phyloP scores from a whole-genome alignment of 2,888 invertebrate species.

The Callosobruchus maculatus region DNA sequence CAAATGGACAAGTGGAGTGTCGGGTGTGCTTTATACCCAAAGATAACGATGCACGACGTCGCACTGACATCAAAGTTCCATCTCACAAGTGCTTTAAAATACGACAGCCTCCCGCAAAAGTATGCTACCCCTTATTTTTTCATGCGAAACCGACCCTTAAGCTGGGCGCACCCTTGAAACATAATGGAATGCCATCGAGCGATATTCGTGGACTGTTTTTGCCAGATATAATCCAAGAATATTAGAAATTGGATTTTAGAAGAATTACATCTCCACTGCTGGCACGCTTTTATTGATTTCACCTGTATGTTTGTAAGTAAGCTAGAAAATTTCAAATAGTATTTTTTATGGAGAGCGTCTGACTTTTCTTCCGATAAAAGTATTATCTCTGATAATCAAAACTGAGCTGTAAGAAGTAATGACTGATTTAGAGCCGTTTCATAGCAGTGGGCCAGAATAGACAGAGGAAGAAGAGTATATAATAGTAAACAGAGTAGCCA shows the following conservation, averaged over 20 bases:
- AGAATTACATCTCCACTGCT: too few relatives aligned
- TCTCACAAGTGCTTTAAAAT: constrained; percentile 30
- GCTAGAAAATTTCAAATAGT: too few relatives aligned
- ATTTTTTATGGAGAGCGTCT: too few relatives aligned
- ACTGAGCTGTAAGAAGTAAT: too few relatives aligned
- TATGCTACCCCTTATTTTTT: constrained; percentile 6
- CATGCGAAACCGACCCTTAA: constrained; percentile 1
- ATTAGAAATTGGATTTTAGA: neutral
- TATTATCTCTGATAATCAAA: too few relatives aligned
- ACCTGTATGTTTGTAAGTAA: too few relatives aligned
- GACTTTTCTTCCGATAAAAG: too few relatives aligned
- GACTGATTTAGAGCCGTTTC: too few relatives aligned
- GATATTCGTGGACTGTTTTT: neutral
- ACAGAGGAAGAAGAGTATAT: too few relatives aligned
- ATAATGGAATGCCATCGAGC: neutral
- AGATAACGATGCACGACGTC: neutral
- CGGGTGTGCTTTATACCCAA: constrained; percentile 12
- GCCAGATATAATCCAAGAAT: neutral
- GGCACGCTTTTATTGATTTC: too few relatives aligned
- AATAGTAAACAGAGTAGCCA: too few relatives aligned
- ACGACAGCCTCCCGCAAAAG: constrained; percentile 14
- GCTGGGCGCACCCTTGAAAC: neutral
- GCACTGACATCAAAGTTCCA: constrained; percentile 33
- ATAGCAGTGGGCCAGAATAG: too few relatives aligned
- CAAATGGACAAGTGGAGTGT: constrained; percentile 28